Evolutionary conservation across 2,113 vertebrate genomes (phyloP), one percentile per base, ranked within the genome.

Genomic region (Seriola dumerili): DNA sequence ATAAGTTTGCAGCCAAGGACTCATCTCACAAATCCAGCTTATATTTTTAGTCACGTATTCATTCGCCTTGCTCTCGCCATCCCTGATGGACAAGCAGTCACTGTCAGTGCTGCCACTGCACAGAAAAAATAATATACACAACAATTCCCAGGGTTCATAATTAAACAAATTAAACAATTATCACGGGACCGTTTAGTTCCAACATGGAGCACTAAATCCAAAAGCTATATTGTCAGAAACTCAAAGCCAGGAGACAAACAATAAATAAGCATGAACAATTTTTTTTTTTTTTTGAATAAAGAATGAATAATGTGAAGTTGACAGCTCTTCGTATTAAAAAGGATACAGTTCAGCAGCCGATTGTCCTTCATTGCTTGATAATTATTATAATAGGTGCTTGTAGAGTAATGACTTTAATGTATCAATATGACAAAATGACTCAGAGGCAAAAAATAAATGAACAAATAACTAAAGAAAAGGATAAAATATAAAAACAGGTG

Each of bases 361-460:
- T 40, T 68, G 69, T 16, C 84, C n/a, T 75, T 82, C 29, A 85
- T 55, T 76, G 12, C 58, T 54, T 10, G 23, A 34, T 46, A 42
- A 81, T 71, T 76, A 61, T 80, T 76, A 57, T 59, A 72, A 76
- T 52, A 78, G 63, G n/a, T 70, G 57, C 25, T 84, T 52, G 42
- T 70, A 8, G 29, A 81, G 64, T 62, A 84, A 84, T 57, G 44
- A 54, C 70, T 84, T 80, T 72, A 71, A 84, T 81, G 46, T 48
- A 86, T 79, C 54, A 55, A 17, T 48, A 57, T 63, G 59, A 86
- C 66, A 76, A 54, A 86, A 71, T 58, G 19, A 62, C 13, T 73
- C 59, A 32, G 12, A 52, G 25, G 55, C 40, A 55, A 34, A 55
- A 34, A 57, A 80, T 50, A 67, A 52, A 67, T 32, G 14, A 25